These are phyloP conservation scores for Osmerus eperlanus DNA, from an alignment of 2,113 vertebrate genomes.

Conservation along the genomic window DNA sequence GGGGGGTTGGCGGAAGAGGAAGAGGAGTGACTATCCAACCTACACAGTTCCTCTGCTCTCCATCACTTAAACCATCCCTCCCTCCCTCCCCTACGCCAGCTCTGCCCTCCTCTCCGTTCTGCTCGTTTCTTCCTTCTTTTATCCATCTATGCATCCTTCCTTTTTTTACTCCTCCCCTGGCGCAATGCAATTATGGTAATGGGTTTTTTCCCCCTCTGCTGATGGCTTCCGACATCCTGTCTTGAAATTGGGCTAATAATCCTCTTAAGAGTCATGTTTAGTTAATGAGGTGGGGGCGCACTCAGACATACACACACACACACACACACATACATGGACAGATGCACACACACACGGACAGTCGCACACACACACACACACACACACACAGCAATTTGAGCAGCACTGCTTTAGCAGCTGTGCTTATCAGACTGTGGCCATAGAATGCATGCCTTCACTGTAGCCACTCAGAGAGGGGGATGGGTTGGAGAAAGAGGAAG, in stretches of 20 bases:
- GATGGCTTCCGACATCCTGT: conserved; percentile 99
- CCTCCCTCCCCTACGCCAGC: conserved; percentile 50
- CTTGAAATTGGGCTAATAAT: conserved; percentile 91
- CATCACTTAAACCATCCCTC: conserved; percentile 30
- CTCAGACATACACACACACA: conserved; percentile 54
- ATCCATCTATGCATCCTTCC: conserved; percentile 63
- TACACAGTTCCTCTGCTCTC: conserved; percentile 23
- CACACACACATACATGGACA: conserved; percentile 32
- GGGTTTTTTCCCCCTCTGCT: conserved; percentile 80
- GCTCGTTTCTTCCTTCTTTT: conserved; percentile 52
- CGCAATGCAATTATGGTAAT: conserved; percentile 96
- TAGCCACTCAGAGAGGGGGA: conserved; percentile 20
- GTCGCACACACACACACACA: conserved; percentile 27
- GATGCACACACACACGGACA: conserved; percentile 20
- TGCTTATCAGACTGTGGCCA: conserved; percentile 55
- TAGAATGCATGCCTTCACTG: conserved; percentile 51
- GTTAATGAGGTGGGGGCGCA: conserved; percentile 85
- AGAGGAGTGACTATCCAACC: conserved; percentile 68
- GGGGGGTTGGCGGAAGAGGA: conserved; percentile 49
- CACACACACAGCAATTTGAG: conserved; percentile 51
- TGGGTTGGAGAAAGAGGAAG: conserved; percentile 21
- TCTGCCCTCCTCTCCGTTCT: conserved; percentile 57
- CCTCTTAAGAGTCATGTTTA: conserved; percentile 94
- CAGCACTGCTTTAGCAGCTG: conserved; percentile 42
- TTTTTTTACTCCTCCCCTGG: conserved; percentile 57